phyloP scores from a whole-genome alignment of 2,797 vertebrate species.

The Myioborus melanocephalus region DNA sequence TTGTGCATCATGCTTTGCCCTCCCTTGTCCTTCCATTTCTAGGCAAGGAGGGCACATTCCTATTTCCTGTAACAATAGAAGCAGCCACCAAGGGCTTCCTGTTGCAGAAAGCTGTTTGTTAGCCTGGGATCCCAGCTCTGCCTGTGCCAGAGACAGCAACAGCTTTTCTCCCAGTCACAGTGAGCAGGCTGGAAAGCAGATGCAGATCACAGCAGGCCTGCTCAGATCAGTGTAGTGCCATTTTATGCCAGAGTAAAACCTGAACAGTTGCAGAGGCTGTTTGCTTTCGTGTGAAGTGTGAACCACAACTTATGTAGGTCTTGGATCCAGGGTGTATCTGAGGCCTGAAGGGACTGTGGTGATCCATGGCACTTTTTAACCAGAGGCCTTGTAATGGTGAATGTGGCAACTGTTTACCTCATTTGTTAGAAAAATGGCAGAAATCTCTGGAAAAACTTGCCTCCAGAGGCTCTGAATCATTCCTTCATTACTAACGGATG shows the following conservation, averaged over 20 bases:
- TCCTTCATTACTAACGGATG: not conserved
- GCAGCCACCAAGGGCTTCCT: not conserved
- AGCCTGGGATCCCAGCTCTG: not conserved
- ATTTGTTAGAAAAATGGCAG: not conserved
- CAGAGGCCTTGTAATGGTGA: not conserved
- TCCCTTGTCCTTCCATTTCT: not conserved
- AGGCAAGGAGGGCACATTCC: not conserved
- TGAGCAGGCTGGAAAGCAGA: not conserved
- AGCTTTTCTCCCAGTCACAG: not conserved
- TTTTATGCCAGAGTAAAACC: not conserved
- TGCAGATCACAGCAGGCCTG: not conserved
- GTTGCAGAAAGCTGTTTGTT: not conserved
- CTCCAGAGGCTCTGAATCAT: not conserved
- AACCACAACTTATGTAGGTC: accelerated
- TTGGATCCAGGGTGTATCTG: not conserved
- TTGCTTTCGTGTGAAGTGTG: not conserved
- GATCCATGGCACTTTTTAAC: not conserved
- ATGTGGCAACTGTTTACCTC: not conserved
- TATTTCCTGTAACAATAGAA: not conserved
- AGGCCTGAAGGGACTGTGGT: not conserved
- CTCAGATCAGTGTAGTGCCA: not conserved
- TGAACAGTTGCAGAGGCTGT: not conserved
- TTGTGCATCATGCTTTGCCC: conserved; percentile 11
- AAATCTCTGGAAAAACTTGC: not conserved
- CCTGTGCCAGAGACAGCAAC: not conserved